A percentile compares a stretch with the other conserved stretches of the same genome.
Evolutionary conservation across 2,797 vertebrate species (phyloP).

Genomic region (Clamator glandarius): DNA sequence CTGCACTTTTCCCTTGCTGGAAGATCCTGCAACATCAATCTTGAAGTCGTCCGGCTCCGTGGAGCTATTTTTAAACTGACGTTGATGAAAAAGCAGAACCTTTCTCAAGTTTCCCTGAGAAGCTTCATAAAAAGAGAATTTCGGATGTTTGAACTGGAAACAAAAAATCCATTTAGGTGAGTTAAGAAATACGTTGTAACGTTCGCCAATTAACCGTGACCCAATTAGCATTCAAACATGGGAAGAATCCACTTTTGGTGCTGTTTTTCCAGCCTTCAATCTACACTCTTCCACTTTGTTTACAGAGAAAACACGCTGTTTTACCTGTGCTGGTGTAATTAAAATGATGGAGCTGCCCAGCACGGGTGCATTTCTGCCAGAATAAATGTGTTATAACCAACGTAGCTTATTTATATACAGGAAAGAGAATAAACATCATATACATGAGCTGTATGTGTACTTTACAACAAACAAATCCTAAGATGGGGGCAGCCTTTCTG

Average conservation of each 20-base stretch:
- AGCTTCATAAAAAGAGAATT: background rate
- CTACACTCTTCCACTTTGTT: background rate
- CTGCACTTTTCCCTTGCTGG: background rate
- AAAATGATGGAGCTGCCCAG: background rate
- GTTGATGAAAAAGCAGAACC: background rate
- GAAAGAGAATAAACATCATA: background rate
- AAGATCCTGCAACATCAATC: background rate
- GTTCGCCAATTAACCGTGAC: background rate
- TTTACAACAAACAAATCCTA: accelerated
- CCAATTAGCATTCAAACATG: background rate
- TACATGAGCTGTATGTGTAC: background rate
- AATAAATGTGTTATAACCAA: background rate
- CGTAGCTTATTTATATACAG: background rate
- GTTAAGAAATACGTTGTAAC: background rate
- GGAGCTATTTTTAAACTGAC: background rate
- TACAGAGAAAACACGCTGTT: background rate
- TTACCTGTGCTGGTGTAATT: background rate
- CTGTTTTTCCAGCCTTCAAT: background rate
- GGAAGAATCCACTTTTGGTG: background rate
- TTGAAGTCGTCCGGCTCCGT: background rate
- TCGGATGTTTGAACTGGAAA: background rate
- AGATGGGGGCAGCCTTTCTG: background rate
- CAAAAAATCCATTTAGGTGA: too few species aligned
- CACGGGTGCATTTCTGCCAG: background rate
- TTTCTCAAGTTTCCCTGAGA: background rate